Percentiles rank a stretch among this genome's conserved stretches.
phyloP scores from a whole-genome alignment of 2,113 vertebrate species.

The Galeopterus variegatus region DNA sequence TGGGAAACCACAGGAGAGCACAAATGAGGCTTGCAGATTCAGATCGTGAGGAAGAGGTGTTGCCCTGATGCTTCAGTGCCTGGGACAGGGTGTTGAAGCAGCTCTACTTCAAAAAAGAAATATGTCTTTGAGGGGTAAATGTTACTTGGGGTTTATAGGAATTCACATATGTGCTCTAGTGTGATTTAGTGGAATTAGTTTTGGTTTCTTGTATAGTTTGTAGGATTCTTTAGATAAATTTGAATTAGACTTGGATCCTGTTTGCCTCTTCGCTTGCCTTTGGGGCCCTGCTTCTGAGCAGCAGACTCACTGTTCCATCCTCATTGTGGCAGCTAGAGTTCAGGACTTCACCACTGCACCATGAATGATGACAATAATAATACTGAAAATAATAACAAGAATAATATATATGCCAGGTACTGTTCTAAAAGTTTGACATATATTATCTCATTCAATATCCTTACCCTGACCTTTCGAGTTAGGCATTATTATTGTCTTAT shows the following conservation, averaged over 20 bases:
- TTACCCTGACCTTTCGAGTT: neutral
- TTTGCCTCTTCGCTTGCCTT: neutral
- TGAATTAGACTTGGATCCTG: neutral
- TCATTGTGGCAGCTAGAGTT: constrained; percentile 33
- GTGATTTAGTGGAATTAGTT: neutral
- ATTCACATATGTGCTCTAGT: neutral
- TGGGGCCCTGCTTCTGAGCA: neutral
- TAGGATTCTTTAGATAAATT: constrained; percentile 41
- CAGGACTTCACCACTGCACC: neutral
- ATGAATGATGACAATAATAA: neutral
- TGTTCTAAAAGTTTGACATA: neutral
- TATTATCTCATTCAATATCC: constrained; percentile 24
- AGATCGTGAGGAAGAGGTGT: neutral
- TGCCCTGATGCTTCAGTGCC: neutral
- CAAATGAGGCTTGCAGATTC: constrained; percentile 8
- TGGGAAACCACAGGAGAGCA: constrained; percentile 9
- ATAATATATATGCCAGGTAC: neutral
- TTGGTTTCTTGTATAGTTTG: constrained; percentile 34
- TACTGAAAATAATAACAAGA: neutral
- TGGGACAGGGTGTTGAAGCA: neutral
- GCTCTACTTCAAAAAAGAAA: neutral
- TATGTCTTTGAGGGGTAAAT: neutral
- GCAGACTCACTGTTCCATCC: neutral
- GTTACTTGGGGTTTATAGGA: neutral
- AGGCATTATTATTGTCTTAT: neutral